Evolutionary conservation across 2,797 vertebrate species (phyloP).

Genomic region (Dryobates pubescens): DNA sequence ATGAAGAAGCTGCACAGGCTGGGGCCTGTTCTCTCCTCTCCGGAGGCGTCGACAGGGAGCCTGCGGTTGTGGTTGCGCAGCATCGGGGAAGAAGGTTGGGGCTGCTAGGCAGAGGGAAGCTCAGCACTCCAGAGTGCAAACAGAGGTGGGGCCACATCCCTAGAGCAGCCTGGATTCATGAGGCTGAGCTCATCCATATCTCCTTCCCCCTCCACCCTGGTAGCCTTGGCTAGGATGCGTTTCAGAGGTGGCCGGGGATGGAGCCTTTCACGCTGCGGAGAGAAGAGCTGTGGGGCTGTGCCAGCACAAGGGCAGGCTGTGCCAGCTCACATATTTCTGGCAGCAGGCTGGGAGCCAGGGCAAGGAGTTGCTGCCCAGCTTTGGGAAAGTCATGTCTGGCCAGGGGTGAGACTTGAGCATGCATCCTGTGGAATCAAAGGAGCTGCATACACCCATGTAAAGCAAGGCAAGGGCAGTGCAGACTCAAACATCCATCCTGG

Average conservation of each 20-base stretch:
- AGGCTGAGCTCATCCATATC: background rate
- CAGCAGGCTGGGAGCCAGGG: background rate
- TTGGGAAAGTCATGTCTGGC: background rate
- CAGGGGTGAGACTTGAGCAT: background rate
- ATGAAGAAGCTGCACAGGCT: constrained; percentile 65
- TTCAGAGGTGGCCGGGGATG: accelerated
- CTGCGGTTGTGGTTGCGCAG: constrained; percentile 58
- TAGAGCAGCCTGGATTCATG: accelerated
- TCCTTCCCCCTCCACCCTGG: background rate
- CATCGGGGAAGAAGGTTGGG: constrained; percentile 12
- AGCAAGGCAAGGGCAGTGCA: background rate
- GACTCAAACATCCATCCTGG: too few relatives aligned
- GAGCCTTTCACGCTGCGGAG: background rate
- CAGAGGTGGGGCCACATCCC: background rate
- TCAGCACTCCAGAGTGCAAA: background rate
- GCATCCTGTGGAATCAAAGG: background rate
- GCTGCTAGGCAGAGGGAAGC: background rate
- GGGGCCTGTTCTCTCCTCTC: constrained; percentile 70
- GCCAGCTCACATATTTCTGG: background rate
- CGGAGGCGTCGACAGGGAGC: constrained; percentile 49
- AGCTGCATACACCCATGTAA: accelerated
- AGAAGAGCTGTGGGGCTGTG: background rate
- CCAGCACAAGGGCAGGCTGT: background rate
- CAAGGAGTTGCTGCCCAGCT: background rate
- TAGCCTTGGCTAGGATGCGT: background rate